Evolutionary conservation across 2,113 vertebrate genomes (phyloP).

Genomic region (Formicarius rufipectus): DNA sequence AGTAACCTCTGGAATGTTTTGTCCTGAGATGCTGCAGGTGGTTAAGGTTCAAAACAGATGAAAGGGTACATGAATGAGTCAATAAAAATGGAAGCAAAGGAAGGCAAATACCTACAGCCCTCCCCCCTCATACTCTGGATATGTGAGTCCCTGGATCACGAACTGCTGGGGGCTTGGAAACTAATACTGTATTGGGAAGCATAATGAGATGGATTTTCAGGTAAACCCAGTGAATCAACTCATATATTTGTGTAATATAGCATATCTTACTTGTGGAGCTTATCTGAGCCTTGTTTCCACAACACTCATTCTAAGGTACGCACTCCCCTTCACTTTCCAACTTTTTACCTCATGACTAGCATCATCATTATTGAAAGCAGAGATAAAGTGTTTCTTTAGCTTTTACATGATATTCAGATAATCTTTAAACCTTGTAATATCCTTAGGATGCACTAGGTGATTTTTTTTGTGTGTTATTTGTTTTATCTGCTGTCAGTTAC

Average conservation of each 20-base stretch:
- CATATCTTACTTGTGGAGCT: neutral
- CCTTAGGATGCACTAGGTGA: neutral
- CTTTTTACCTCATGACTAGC: neutral
- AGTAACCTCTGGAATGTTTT: neutral
- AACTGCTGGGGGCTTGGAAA: neutral
- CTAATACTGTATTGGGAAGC: neutral
- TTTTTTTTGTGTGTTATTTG: neutral
- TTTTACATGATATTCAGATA: neutral
- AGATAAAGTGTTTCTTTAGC: neutral
- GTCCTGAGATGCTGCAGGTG: neutral
- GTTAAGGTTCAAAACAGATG: neutral
- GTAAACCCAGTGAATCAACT: neutral
- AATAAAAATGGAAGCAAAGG: neutral
- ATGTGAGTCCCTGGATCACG: neutral
- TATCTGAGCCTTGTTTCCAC: neutral
- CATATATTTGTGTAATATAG: neutral
- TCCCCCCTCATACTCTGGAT: rapidly evolving
- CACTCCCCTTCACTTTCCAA: neutral
- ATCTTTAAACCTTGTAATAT: neutral
- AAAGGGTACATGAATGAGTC: neutral
- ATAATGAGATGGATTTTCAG: neutral
- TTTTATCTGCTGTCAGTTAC: neutral
- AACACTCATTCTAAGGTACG: neutral
- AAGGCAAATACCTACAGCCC: neutral
- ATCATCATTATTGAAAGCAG: neutral